A percentile compares a stretch with the other conserved stretches of the same genome.
phyloP scores from a whole-genome alignment of 2,797 vertebrate genomes.

The Linurgus olivaceus region DNA sequence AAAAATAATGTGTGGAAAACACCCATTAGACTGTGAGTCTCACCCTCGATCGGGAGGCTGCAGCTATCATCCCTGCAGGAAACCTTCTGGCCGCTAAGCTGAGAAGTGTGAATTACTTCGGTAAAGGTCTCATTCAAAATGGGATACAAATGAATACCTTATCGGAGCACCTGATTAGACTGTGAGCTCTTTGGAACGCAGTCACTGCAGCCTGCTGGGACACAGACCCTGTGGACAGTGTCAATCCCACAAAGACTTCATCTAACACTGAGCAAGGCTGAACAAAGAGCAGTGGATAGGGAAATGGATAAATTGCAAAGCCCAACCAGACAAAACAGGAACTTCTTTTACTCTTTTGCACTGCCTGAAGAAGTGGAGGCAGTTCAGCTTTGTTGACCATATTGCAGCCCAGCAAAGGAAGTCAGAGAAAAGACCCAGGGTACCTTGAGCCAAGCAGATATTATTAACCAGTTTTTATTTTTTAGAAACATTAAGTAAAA shows the following conservation, averaged over 20 bases:
- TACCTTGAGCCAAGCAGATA: neutral
- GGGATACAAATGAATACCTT: neutral
- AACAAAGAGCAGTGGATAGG: neutral
- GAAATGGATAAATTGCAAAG: neutral
- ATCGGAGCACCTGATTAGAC: neutral
- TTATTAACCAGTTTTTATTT: neutral
- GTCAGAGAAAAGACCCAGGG: neutral
- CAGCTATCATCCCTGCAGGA: neutral
- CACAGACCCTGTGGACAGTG: neutral
- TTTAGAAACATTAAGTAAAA: neutral
- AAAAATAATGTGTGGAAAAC: neutral
- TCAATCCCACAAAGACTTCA: neutral
- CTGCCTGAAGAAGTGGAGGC: neutral
- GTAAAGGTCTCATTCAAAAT: neutral
- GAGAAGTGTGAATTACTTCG: neutral
- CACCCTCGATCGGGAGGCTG: neutral
- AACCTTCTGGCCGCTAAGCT: neutral
- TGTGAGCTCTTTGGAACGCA: neutral
- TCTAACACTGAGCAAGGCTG: neutral
- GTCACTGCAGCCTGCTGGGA: neutral
- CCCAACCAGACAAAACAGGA: neutral
- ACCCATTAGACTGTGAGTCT: neutral
- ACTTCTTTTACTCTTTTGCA: neutral
- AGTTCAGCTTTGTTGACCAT: neutral
- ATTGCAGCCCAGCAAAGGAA: neutral